phyloP scores from a whole-genome alignment of 2,797 vertebrate genomes.

The Passerculus sandwichensis region DNA sequence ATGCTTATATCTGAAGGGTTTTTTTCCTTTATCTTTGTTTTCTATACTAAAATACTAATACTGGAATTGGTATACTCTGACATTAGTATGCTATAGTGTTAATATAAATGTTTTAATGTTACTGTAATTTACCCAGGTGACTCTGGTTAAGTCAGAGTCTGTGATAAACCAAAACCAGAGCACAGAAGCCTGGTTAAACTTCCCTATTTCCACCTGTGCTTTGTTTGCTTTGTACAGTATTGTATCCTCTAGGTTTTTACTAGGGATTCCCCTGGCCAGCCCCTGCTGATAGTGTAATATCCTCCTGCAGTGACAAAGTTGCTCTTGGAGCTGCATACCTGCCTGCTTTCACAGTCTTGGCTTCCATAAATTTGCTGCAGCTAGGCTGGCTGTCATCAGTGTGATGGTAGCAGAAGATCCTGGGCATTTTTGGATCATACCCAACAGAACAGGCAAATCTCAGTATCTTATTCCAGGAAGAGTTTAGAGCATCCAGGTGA shows the following conservation, averaged over 20 bases:
- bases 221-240: not conserved
- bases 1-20: not conserved
- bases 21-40: not conserved
- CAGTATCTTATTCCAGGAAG: not conserved
- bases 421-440: not conserved
- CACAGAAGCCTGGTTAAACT: not conserved
- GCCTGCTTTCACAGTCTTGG: not conserved
- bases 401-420: not conserved
- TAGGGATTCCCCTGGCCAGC: not conserved
- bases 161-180: not conserved
- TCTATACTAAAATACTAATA: not conserved
- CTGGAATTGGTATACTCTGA: not conserved
- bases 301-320: not conserved
- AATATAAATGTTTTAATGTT: not conserved
- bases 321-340: not conserved
- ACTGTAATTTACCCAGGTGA: not conserved
- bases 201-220: not conserved
- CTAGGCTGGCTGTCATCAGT: not conserved
- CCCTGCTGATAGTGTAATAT: not conserved
- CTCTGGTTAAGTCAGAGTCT: not conserved
- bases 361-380: not conserved
- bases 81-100: not conserved
- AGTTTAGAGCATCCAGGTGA: not conserved
- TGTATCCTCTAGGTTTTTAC: not conserved
- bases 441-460: not conserved